Evolutionary conservation across 1,140 invertebrate species (phyloP).

Genomic region (Rhagoletis zephyria): DNA sequence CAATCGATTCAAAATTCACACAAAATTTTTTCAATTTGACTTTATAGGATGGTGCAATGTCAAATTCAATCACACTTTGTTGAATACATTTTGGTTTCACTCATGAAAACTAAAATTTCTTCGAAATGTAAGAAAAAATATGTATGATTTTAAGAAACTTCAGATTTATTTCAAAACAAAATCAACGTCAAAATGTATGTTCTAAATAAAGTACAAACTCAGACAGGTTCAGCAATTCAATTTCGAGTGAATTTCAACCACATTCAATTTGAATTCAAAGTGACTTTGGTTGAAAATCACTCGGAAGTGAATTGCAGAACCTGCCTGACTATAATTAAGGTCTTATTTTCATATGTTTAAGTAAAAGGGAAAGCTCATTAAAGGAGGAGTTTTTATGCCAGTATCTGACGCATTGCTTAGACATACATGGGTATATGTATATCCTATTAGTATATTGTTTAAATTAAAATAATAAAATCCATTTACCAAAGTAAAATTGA

Average conservation of each 20-base stretch:
- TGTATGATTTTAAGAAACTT: not conserved
- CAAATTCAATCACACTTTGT: too few species aligned
- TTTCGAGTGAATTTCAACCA: too few species aligned
- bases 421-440: not conserved
- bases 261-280: too few species aligned
- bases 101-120: too few species aligned
- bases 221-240: too few species aligned
- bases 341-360: conserved; percentile 59
- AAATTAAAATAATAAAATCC: conserved; percentile 38
- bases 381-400: conserved; percentile 2
- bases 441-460: not conserved
- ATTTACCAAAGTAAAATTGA: not conserved
- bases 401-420: conserved; percentile 31
- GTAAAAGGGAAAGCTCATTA: conserved; percentile 2
- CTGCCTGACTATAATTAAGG: conserved; percentile 13
- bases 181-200: conserved; percentile 39
- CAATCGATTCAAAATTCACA: too few species aligned
- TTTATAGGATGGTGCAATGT: too few species aligned
- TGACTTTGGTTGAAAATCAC: too few species aligned
- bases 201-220: conserved; percentile 26
- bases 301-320: too few species aligned
- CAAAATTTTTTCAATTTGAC: too few species aligned
- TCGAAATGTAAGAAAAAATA: too few species aligned
- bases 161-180: conserved; percentile 51
- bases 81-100: too few species aligned